Evolutionary conservation across 2,113 vertebrate species (phyloP).

Genomic region (Eurypyga helias): DNA sequence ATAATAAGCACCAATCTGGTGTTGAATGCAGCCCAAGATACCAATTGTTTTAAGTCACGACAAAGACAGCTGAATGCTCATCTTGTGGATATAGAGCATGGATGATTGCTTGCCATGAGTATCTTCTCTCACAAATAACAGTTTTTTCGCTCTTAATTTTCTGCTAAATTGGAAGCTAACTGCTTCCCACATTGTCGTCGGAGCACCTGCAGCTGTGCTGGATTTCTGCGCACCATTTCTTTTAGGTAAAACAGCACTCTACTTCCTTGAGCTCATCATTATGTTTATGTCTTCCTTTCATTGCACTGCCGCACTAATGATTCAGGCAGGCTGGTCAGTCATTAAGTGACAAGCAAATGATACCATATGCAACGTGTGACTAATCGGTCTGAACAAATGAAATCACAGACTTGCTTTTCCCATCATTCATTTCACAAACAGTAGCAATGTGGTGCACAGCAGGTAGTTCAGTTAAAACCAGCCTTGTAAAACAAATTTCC

Average conservation of each 20-base stretch:
- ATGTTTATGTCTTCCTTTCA: conserved; percentile 93
- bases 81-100: conserved; percentile 81
- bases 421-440: conserved; percentile 86
- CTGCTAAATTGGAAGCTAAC: conserved; percentile 92
- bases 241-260: conserved; percentile 85
- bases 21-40: conserved; percentile 87
- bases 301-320: conserved; percentile 83
- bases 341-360: conserved; percentile 99
- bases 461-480: conserved; percentile 89
- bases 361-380: conserved; percentile 88
- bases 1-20: conserved; percentile 89
- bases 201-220: conserved; percentile 90
- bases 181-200: conserved; percentile 87
- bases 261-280: conserved; percentile 90
- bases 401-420: conserved; percentile 91
- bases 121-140: conserved; percentile 91
- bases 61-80: conserved; percentile 89
- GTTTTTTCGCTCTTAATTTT: conserved; percentile 92
- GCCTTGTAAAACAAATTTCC: conserved; percentile 91
- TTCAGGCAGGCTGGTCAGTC: conserved; percentile 91
- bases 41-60: conserved; percentile 90
- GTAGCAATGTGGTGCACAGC: conserved; percentile 84
- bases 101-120: conserved; percentile 89
- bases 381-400: conserved; percentile 92
- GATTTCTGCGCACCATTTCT: conserved; percentile 89